phyloP scores from a whole-genome alignment of 2,797 vertebrate species.

The Remorina albescens region DNA sequence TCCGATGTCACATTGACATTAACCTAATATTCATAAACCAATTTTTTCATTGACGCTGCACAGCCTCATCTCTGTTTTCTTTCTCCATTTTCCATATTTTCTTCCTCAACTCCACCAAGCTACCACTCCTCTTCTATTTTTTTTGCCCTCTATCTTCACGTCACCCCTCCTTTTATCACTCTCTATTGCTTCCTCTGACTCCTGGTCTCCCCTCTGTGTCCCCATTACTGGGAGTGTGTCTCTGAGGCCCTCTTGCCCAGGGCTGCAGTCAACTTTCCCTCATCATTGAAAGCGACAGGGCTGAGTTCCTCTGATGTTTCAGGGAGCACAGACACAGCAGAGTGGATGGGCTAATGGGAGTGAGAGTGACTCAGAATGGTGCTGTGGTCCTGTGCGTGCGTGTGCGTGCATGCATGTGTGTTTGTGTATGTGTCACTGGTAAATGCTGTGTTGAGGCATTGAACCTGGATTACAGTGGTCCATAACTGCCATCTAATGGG shows the following conservation, averaged over 20 bases:
- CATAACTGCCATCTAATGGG: constrained; percentile 59
- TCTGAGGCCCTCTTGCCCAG: constrained; percentile 65
- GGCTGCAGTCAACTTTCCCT: constrained; percentile 73
- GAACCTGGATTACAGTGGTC: constrained; percentile 63
- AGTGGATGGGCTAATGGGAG: constrained; percentile 64
- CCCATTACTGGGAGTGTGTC: constrained; percentile 69
- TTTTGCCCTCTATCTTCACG: constrained; percentile 39
- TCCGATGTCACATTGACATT: constrained; percentile 7
- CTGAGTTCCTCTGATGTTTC: constrained; percentile 74
- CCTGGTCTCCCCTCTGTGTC: constrained; percentile 40
- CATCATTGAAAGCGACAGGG: constrained; percentile 77
- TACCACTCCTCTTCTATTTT: constrained; percentile 2
- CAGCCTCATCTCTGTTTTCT: background rate
- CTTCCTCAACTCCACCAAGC: background rate
- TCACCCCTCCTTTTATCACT: constrained; percentile 59
- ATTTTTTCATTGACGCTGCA: background rate
- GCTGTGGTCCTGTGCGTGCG: constrained; percentile 13
- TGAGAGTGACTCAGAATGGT: constrained; percentile 59
- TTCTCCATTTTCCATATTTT: background rate
- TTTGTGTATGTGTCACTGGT: constrained; percentile 22
- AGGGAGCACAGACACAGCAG: constrained; percentile 63
- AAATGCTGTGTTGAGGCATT: constrained; percentile 39
- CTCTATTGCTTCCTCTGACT: constrained; percentile 31
- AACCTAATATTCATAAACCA: constrained; percentile 10
- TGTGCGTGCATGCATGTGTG: constrained; percentile 8